phyloP scores from a whole-genome alignment of 2,797 vertebrate species.

The Sebastes cheni region DNA sequence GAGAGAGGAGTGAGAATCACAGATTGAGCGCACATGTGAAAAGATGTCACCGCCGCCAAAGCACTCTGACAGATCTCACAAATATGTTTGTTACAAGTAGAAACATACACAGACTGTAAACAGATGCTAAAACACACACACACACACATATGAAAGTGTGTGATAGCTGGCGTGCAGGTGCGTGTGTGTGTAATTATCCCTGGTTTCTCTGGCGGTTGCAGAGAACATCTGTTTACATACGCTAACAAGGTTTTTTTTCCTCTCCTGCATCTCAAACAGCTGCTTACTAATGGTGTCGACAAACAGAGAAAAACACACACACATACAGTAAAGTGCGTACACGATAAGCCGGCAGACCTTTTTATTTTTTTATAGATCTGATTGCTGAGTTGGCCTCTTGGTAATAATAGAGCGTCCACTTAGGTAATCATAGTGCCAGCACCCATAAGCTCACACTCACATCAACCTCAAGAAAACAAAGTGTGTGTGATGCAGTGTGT shows the following conservation, averaged over 20 bases:
- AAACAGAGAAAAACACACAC: slow-evolving; percentile 68
- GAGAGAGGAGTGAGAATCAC: slow-evolving; percentile 23
- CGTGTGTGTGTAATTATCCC: slow-evolving; percentile 62
- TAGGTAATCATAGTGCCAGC: slow-evolving; percentile 73
- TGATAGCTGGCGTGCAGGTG: slow-evolving; percentile 72
- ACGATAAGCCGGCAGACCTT: slow-evolving; percentile 27
- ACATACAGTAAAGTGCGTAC: slow-evolving; percentile 32
- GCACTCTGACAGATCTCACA: slow-evolving; percentile 43
- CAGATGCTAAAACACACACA: slow-evolving; percentile 67
- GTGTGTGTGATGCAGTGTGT: slow-evolving; percentile 24
- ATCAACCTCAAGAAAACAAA: slow-evolving; percentile 48
- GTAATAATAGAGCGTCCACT: slow-evolving; percentile 71
- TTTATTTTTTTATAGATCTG: slow-evolving; percentile 32
- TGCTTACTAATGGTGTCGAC: slow-evolving; percentile 77
- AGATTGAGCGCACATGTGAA: slow-evolving; percentile 59
- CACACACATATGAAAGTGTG: slow-evolving; percentile 42
- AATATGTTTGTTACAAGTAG: slow-evolving; percentile 59
- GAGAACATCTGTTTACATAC: slow-evolving; percentile 80
- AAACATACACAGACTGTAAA: slow-evolving; percentile 70
- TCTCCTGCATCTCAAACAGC: slow-evolving; percentile 73
- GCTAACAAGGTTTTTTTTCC: slow-evolving; percentile 72
- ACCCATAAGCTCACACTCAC: slow-evolving; percentile 59
- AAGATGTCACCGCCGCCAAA: slow-evolving; percentile 55
- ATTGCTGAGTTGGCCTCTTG: slow-evolving; percentile 61
- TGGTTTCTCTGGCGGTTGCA: slow-evolving; percentile 63